phyloP scores from a whole-genome alignment of 2,797 vertebrate species.

The Nothura maculosa region DNA sequence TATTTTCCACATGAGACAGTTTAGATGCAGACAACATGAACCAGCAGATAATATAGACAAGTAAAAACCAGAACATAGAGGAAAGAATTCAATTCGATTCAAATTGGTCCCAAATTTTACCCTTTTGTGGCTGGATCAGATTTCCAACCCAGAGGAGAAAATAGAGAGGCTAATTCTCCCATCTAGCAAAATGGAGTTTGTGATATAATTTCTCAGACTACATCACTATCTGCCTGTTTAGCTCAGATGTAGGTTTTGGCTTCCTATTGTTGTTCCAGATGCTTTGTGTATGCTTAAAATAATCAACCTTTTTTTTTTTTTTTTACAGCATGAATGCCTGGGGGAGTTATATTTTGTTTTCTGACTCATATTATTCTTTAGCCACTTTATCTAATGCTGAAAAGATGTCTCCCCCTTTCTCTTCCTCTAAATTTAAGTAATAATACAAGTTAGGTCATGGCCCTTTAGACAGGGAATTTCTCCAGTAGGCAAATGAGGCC shows the following conservation, averaged over 20 bases:
- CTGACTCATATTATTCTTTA: background rate
- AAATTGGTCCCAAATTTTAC: background rate
- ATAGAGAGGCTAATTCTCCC: background rate
- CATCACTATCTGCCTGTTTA: background rate
- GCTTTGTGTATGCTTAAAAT: background rate
- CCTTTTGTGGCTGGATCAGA: background rate
- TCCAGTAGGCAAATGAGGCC: background rate
- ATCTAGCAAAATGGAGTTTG: background rate
- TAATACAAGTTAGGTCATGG: slow-evolving; percentile 6
- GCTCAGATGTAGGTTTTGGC: background rate
- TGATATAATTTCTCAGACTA: background rate
- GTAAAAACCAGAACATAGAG: background rate
- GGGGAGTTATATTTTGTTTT: background rate
- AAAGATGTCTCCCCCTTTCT: background rate
- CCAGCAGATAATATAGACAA: background rate
- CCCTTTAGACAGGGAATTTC: background rate
- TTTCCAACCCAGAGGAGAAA: background rate
- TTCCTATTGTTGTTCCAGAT: background rate
- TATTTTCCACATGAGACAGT: background rate
- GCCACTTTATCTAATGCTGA: background rate
- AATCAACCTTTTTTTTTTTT: background rate
- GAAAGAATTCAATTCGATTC: background rate
- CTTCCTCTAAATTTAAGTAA: background rate
- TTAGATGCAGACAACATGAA: background rate
- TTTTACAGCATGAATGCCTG: background rate